These are phyloP conservation scores for Asteroscopus sphinx DNA, from an alignment of 2,888 invertebrate genomes.

Conservation along the genomic window DNA sequence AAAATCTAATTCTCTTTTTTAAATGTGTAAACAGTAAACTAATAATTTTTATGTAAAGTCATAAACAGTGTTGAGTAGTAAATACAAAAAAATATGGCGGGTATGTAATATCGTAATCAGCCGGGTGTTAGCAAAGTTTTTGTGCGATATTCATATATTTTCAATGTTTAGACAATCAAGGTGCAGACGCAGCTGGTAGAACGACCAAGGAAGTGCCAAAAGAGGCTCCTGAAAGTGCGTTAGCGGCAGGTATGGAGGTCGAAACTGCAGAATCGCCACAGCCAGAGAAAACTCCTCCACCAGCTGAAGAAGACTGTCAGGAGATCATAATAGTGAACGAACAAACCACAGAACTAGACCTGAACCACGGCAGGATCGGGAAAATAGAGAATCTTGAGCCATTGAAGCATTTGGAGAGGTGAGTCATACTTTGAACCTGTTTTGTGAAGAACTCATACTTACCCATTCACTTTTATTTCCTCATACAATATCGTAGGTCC, in stretches of 20 bases:
- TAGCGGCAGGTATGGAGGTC: slow-evolving; percentile 41
- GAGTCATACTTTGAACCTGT: slow-evolving; percentile 35
- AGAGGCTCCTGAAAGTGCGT: slow-evolving; percentile 9
- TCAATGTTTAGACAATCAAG: slow-evolving; percentile 66
- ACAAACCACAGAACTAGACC: slow-evolving; percentile 93
- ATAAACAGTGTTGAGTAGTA: not conserved
- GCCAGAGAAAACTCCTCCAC: slow-evolving; percentile 71
- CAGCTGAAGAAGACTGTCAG: slow-evolving; percentile 81
- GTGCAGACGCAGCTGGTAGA: slow-evolving; percentile 62
- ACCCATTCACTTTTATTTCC: slow-evolving; percentile 2
- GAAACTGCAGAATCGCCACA: slow-evolving; percentile 65
- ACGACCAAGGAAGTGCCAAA: slow-evolving; percentile 53
- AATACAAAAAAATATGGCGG: slow-evolving; percentile 53
- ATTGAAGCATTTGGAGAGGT: slow-evolving; percentile 92
- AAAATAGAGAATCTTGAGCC: slow-evolving; percentile 96
- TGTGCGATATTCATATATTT: slow-evolving; percentile 11
- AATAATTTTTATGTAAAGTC: slow-evolving; percentile 1
- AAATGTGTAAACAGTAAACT: slow-evolving; percentile 1
- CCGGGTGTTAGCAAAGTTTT: slow-evolving; percentile 18
- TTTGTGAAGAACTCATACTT: not conserved
- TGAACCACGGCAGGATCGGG: slow-evolving; percentile 96
- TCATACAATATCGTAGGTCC: not conserved
- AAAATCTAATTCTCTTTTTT: not conserved
- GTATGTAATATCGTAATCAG: slow-evolving; percentile 46
- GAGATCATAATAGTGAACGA: slow-evolving; percentile 92